Evolutionary conservation across 2,113 vertebrate genomes (phyloP).

Genomic region (Alces alces): DNA sequence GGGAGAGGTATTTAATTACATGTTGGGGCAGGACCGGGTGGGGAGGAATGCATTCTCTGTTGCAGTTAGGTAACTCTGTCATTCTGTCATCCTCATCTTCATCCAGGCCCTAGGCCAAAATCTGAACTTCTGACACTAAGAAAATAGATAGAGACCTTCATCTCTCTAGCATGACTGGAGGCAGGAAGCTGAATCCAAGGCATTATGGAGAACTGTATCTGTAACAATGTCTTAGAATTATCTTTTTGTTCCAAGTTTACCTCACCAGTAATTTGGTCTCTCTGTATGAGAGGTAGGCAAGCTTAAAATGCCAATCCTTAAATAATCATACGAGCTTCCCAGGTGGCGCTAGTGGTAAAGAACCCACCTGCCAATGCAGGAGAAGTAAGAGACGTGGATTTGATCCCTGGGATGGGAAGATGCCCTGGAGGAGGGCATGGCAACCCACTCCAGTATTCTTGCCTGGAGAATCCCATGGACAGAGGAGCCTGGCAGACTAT

Average conservation of each 20-base stretch:
- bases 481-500: background rate
- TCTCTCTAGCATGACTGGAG: conserved; percentile 12
- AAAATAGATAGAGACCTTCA: conserved; percentile 35
- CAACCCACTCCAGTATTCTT: background rate
- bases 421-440: background rate
- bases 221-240: conserved; percentile 20
- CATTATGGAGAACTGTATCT: background rate
- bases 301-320: background rate
- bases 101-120: conserved; percentile 40
- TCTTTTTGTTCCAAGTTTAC: conserved; percentile 6
- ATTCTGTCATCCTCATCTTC: conserved; percentile 64
- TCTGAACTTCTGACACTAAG: conserved; percentile 25
- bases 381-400: background rate
- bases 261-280: background rate
- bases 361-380: background rate
- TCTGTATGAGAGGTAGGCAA: conserved; percentile 25
- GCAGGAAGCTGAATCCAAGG: conserved; percentile 19
- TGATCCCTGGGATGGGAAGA: background rate
- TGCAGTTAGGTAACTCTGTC: conserved; percentile 64
- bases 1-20: conserved; percentile 46
- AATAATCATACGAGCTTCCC: background rate
- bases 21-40: conserved; percentile 46
- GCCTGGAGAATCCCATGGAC: background rate
- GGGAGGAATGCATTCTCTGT: conserved; percentile 54
- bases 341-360: background rate